Base-by-base conservation (phyloP, 35 echinoderm and acorn worm genomes). In the Heliocidaris erythrogramma region DNA sequence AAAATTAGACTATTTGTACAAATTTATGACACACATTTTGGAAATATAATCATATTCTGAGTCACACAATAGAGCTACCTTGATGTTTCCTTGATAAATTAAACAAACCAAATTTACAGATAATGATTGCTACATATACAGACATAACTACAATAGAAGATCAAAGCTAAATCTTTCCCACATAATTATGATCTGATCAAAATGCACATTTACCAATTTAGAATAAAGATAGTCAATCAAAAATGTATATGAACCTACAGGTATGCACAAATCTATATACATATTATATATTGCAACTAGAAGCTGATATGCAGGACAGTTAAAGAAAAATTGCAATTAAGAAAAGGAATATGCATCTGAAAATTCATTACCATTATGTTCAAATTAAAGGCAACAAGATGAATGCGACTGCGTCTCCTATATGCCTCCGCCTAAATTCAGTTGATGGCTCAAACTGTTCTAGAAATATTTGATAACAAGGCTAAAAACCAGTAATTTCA, bases 261-360 rank as follows among this genome's bases (percentile, higher is more conserved):
- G 13, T 56, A 56, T 56, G n/a, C 27, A 78, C 65, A 78, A n/a
- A 78, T 78, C 21, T n/a, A 18, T 78, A 4, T n/a, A 78, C 21
- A 78, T 78, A 78, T 78, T 4, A 78, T 78, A 78, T 78, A 78
- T 78, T 78, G 65, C 65, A 78, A 78, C 65, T 78, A 78, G 65
- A 78, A 78, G 65, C 21, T 78, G 65, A 78, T 78, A n/a, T 56
- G 52, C 9, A 56, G 9, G 52, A 56, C 10, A 56, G 52, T 56
- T 56, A 8, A 13, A 56, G 52, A 13, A 13, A 56, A 42, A 42
- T 42, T 42, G 35, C 35, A 42, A 42, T 42, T 42, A 42, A 42
- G 35, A 42, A 42, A 42, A 42, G 35, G 35, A 11, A 56, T 2
- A 56, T 56, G 52, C 9, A 11, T 10, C 10, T 10, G 52, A 56